These are phyloP conservation scores for Spodoptera picta DNA, from an alignment of 2,888 invertebrate genomes.

Conservation along the genomic window DNA sequence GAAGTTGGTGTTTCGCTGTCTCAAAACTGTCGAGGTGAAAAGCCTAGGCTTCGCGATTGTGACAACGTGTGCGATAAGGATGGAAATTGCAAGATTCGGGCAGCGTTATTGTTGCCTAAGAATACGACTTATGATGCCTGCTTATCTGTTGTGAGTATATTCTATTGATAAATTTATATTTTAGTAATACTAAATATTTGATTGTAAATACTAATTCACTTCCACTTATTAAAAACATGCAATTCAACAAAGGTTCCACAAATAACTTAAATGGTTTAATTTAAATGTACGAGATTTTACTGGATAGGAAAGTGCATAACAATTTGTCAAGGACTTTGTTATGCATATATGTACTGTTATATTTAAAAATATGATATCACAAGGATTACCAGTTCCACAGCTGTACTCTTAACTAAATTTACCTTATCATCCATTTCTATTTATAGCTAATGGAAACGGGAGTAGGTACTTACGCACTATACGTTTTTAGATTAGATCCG, in stretches of 20 bases:
- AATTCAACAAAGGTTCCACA: too few relatives aligned
- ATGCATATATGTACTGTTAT: neutral
- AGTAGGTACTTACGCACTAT: constrained; percentile 41
- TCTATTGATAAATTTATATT: too few relatives aligned
- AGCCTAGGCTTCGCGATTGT: constrained; percentile 76
- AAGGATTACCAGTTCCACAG: constrained; percentile 1
- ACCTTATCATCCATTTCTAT: constrained; percentile 36
- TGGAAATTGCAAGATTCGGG: constrained; percentile 89
- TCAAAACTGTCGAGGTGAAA: constrained; percentile 79
- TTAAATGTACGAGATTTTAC: too few relatives aligned
- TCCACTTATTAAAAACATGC: too few relatives aligned
- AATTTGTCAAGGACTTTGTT: too few relatives aligned
- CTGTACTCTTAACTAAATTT: neutral
- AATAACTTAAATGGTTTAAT: too few relatives aligned
- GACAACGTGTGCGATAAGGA: constrained; percentile 83
- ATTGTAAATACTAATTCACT: too few relatives aligned
- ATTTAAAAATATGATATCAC: neutral
- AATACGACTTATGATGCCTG: constrained; percentile 87
- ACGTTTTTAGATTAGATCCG: constrained; percentile 42
- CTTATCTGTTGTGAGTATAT: constrained; percentile 82
- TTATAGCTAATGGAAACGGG: constrained; percentile 45
- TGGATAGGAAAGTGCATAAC: too few relatives aligned
- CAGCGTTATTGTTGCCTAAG: constrained; percentile 90
- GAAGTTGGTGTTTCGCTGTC: constrained; percentile 55
- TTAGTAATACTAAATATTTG: too few relatives aligned